Evolutionary conservation across 1,140 invertebrate species (phyloP).

Genomic region (Eufriesea mexicana): DNA sequence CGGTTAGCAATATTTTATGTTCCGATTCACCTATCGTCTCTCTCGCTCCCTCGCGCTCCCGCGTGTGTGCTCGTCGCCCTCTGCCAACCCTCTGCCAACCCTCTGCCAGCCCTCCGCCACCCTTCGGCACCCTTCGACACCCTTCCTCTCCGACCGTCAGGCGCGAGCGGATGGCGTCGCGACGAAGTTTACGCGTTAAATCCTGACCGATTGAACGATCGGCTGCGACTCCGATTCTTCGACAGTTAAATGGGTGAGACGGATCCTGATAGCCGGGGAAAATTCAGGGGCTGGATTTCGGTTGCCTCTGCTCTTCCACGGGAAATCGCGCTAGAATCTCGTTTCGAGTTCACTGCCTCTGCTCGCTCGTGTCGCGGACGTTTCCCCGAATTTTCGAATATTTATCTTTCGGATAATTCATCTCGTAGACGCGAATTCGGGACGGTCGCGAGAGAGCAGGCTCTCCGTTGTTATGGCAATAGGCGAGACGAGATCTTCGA

Average conservation of each 20-base stretch:
- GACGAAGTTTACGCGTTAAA: constrained; percentile 45
- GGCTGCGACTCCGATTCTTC: constrained; percentile 13
- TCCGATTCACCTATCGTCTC: constrained; percentile 40
- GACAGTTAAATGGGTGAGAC: constrained; percentile 15
- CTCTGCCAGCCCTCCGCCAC: neutral
- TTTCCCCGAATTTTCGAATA: too few species aligned
- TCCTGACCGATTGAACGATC: constrained; percentile 36
- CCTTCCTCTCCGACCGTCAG: neutral
- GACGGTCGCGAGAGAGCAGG: too few species aligned
- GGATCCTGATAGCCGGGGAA: neutral
- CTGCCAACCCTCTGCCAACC: neutral
- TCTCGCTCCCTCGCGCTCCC: neutral
- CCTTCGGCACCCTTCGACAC: neutral
- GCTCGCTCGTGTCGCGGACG: too few species aligned
- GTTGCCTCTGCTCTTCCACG: too few species aligned
- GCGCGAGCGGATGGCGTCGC: constrained; percentile 12
- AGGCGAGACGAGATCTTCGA: too few species aligned
- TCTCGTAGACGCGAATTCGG: too few species aligned
- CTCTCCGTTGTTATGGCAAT: too few species aligned
- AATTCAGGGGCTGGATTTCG: neutral
- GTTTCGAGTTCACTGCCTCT: too few species aligned
- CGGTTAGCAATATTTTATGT: constrained; percentile 69
- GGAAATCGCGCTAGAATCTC: too few species aligned
- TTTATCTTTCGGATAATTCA: too few species aligned
- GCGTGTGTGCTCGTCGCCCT: neutral